These are phyloP conservation scores for Eulemur coronatus DNA, from an alignment of 2,797 vertebrate species.

Conservation along the genomic window DNA sequence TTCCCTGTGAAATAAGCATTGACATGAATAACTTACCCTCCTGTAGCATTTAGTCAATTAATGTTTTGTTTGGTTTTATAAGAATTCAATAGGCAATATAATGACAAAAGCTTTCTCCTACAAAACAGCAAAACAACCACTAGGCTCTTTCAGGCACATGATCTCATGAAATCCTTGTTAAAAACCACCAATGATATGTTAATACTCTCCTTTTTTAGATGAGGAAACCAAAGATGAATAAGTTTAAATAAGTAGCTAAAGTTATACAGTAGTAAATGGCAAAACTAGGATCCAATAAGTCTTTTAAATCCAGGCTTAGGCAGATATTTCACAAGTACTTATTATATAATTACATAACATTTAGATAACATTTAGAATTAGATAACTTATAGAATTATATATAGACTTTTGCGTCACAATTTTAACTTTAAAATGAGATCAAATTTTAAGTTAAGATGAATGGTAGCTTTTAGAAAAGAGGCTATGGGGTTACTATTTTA, in stretches of 20 bases:
- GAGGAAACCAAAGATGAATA: not conserved
- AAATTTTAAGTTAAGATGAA: not conserved
- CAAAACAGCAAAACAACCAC: not conserved
- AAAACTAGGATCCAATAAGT: not conserved
- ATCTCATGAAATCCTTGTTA: not conserved
- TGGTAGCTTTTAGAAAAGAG: not conserved
- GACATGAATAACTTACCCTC: not conserved
- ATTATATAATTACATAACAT: not conserved
- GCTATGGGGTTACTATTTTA: not conserved
- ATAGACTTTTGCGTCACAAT: not conserved
- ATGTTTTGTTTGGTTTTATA: not conserved
- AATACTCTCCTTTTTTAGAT: not conserved
- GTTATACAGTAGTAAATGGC: not conserved
- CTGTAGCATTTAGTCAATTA: not conserved
- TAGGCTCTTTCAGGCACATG: not conserved
- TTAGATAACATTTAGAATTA: not conserved
- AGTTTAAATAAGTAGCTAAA: not conserved
- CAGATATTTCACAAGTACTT: not conserved
- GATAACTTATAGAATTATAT: not conserved
- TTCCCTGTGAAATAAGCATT: not conserved
- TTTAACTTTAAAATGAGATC: not conserved
- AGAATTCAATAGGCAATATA: not conserved
- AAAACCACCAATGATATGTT: not conserved
- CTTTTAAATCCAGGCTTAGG: not conserved
- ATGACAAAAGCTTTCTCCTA: slow-evolving; percentile 14